A percentile compares a stretch with the other conserved stretches of the same genome.
Evolutionary conservation across 1,140 invertebrate species (phyloP).

Genomic region (Drosophila pruinosa): DNA sequence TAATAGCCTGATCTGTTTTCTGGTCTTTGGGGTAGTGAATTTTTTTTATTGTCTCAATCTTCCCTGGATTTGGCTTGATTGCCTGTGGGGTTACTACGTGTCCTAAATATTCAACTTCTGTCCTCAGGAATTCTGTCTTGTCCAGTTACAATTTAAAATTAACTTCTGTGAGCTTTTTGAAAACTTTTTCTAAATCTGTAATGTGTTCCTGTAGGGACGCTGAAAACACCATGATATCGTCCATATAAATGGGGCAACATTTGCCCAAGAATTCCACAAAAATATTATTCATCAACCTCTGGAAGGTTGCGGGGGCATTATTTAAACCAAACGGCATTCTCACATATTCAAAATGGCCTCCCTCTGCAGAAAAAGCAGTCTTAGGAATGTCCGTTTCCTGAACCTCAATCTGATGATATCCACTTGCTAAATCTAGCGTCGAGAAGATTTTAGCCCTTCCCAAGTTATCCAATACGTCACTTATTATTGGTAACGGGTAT

Average conservation of each 20-base stretch:
- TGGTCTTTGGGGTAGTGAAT: conserved; percentile 8
- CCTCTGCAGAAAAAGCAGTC: conserved; percentile 18
- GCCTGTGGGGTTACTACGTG: neutral
- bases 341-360: conserved; percentile 21
- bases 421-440: conserved; percentile 38
- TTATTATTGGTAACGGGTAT: conserved; percentile 41
- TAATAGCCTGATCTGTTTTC: conserved; percentile 12
- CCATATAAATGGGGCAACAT: neutral
- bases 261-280: neutral
- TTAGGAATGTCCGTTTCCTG: conserved; percentile 1
- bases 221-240: conserved; percentile 13
- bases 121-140: conserved; percentile 22
- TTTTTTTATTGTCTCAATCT: conserved; percentile 17
- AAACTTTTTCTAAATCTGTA: neutral
- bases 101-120: conserved; percentile 18
- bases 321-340: conserved; percentile 22
- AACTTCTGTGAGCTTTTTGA: neutral
- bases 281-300: conserved; percentile 6
- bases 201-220: conserved; percentile 5
- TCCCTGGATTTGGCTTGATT: neutral
- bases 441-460: conserved; percentile 41
- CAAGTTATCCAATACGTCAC: conserved; percentile 33
- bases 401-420: conserved; percentile 34
- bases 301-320: conserved; percentile 15
- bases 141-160: neutral